Evolutionary conservation across 2,113 vertebrate genomes (phyloP), one percentile per base, ranked within the genome.

Genomic region (Lates calcarifer): DNA sequence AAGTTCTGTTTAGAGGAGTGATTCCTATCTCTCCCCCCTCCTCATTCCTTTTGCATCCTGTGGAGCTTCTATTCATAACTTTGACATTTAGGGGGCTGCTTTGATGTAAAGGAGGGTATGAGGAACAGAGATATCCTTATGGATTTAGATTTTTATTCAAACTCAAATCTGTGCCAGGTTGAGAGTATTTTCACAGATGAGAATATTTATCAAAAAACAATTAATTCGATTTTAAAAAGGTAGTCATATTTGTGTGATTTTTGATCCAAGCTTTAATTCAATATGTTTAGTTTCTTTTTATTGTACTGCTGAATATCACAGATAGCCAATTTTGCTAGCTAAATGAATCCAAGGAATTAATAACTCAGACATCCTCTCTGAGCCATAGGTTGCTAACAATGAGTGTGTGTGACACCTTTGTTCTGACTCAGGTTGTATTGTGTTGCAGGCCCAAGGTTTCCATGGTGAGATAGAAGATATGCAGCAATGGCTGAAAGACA

Each of bases 401-500:
- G 82, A 51, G 47, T 84, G 64, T 78, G 74, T 83, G 77, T 74
- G 81, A 84, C 84, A 74, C 83, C 88, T 84, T 94, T 94, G 91
- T 93, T 82, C 81, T 94, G 87, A 93, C 77, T 73, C 85, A 84
- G 86, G 68, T 92, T 90, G 85, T 87, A 86, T 92, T 95, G 92
- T 96, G 86, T 93, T 96, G 90, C 85, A 99, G 98, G 98, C 98
- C 86, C 98, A 99, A 92, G 98, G 98, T 95, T 99, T 99, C 96
- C 98, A 99, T 95, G 96, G 97, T 57, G 98, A 99, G 93, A 96
- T 99, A 92, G 98, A 99, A 95, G 97, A 98, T 93, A 95, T 99
- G 95, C 97, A 98, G 86, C 96, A 98, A 87, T 99, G 98, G 98
- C 94, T 99, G 93, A 97, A 96, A 86, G 98, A 99, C 94, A 98